A percentile compares a stretch with the other conserved stretches of the same genome.
phyloP scores from a whole-genome alignment of 2,797 vertebrate genomes.

The Pseudochirops cupreus region DNA sequence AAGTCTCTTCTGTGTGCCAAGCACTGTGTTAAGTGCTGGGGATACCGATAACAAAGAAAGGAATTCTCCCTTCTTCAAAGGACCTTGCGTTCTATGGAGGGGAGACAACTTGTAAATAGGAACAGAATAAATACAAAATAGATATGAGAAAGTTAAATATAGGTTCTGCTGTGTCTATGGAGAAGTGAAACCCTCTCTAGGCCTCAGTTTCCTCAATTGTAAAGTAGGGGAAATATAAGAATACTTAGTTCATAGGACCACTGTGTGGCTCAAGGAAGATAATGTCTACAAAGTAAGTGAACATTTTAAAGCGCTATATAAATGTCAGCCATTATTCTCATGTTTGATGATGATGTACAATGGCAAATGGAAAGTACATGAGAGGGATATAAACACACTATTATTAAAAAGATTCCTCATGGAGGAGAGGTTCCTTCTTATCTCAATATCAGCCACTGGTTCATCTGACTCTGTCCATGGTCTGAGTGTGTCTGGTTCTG shows the following conservation, averaged over 20 bases:
- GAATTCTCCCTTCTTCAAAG: background rate
- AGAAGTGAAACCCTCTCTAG: background rate
- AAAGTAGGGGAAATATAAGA: background rate
- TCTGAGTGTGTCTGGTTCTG: background rate
- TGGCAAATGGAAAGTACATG: background rate
- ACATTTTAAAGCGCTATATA: background rate
- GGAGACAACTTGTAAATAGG: background rate
- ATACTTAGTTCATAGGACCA: background rate
- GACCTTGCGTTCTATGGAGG: background rate
- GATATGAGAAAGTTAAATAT: background rate
- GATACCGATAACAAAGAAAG: background rate
- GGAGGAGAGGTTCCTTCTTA: background rate
- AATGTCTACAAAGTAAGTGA: background rate
- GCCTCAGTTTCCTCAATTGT: background rate
- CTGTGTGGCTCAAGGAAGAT: background rate
- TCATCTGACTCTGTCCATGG: background rate
- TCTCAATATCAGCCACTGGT: background rate
- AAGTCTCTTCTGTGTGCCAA: background rate
- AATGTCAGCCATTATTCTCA: background rate
- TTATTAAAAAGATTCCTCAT: background rate
- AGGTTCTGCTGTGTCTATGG: background rate
- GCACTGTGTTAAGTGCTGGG: no score
- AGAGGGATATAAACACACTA: background rate
- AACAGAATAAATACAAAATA: background rate
- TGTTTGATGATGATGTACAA: background rate